Conservation (phyloP, 2,888 invertebrate species). For the Amphipoea oculea region DNA sequence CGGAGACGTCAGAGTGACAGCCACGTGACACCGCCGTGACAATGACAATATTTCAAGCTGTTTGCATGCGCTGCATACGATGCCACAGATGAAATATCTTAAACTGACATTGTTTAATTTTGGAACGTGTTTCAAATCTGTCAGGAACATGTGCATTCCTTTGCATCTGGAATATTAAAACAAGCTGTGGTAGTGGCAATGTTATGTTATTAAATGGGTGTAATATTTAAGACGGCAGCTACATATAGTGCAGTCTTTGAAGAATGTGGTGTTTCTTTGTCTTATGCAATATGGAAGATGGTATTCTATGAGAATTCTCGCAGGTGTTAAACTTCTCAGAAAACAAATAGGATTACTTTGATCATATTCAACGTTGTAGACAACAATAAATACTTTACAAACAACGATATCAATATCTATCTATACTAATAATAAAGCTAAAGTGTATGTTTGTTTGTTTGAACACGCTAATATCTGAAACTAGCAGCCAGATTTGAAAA, state of each 20-base stretch:
- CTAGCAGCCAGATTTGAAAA: background rate
- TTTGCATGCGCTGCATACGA: constrained; percentile 55
- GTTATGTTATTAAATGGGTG: constrained; percentile 35
- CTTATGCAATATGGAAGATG: constrained; percentile 5
- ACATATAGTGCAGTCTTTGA: constrained; percentile 4
- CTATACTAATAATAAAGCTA: background rate
- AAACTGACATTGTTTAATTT: constrained; percentile 69
- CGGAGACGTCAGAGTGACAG: constrained; percentile 52
- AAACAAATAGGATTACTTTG: background rate
- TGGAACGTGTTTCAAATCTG: constrained; percentile 62
- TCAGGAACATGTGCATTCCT: constrained; percentile 61
- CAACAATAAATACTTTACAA: background rate
- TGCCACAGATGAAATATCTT: constrained; percentile 58
- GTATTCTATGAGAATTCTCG: constrained; percentile 10
- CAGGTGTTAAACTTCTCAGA: background rate
- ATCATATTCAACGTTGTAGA: background rate
- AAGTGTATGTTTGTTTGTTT: background rate
- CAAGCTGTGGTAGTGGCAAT: constrained; percentile 27
- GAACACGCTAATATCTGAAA: background rate
- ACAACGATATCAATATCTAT: background rate
- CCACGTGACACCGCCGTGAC: constrained; percentile 57
- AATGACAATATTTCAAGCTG: constrained; percentile 69
- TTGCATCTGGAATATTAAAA: constrained; percentile 56
- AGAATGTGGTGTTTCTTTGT: constrained; percentile 14
- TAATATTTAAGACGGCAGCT: constrained; percentile 28